Evolutionary conservation across 2,113 vertebrate species (phyloP).

Genomic region (Agapornis roseicollis): DNA sequence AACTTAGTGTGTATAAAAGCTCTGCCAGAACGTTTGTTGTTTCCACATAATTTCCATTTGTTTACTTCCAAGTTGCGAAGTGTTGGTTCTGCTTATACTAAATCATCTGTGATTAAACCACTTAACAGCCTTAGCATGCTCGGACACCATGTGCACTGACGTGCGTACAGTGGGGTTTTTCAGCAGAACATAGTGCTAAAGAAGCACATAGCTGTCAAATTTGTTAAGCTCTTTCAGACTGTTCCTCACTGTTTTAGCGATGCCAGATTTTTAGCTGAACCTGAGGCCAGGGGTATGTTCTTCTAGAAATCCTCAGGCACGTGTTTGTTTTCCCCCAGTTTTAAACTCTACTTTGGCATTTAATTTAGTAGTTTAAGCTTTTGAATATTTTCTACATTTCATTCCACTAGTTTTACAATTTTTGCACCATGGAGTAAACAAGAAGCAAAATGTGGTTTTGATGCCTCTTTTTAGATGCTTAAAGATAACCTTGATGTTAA

Average conservation of each 20-base stretch:
- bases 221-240: background rate
- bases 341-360: background rate
- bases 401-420: background rate
- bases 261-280: background rate
- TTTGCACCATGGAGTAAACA: background rate
- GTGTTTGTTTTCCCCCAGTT: accelerated
- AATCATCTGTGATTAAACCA: background rate
- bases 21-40: background rate
- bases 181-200: background rate
- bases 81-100: background rate
- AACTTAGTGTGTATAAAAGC: background rate
- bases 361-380: background rate
- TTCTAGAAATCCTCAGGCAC: background rate
- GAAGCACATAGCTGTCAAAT: background rate
- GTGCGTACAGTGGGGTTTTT: background rate
- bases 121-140: background rate
- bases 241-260: background rate
- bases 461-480: background rate
- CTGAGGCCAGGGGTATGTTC: background rate
- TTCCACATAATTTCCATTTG: background rate
- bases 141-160: background rate
- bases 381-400: background rate
- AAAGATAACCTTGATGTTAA: background rate
- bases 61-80: background rate
- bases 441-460: background rate